Conservation (phyloP, 2,797 vertebrate species). For the Mus minutoides region DNA sequence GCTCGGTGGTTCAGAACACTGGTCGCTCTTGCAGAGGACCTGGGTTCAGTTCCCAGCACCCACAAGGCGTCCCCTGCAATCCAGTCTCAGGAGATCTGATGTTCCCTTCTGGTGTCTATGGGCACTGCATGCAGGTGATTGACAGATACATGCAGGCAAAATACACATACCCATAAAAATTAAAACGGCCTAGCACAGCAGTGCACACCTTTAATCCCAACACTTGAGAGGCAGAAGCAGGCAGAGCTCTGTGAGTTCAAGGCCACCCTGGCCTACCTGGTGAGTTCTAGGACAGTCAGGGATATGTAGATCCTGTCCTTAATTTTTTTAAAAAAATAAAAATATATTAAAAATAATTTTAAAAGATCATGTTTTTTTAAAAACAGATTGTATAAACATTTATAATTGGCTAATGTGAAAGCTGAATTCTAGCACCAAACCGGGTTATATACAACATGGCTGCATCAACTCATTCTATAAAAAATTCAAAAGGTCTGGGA, state of each 20-base stretch:
- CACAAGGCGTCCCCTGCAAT: not conserved
- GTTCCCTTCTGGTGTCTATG: not conserved
- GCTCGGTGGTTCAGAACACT: not conserved
- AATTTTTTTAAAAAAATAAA: not conserved
- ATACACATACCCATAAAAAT: not conserved
- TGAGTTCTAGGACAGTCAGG: not conserved
- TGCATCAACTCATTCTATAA: not conserved
- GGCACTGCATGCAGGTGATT: not conserved
- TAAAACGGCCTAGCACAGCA: not conserved
- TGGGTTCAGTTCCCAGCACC: not conserved
- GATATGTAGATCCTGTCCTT: not conserved
- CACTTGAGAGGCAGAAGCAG: not conserved
- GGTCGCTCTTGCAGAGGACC: not conserved
- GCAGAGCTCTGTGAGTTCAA: not conserved
- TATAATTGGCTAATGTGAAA: not conserved
- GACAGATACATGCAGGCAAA: not conserved
- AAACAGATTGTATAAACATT: not conserved
- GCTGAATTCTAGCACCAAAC: not conserved
- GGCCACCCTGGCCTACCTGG: not conserved
- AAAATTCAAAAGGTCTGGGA: not conserved
- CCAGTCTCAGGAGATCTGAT: not conserved
- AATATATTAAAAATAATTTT: not conserved
- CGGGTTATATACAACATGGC: not conserved
- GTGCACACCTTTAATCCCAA: not conserved
- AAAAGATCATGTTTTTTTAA: not conserved